Evolutionary conservation across 2,797 vertebrate genomes (phyloP).

Genomic region (Eidolon dupreanum): DNA sequence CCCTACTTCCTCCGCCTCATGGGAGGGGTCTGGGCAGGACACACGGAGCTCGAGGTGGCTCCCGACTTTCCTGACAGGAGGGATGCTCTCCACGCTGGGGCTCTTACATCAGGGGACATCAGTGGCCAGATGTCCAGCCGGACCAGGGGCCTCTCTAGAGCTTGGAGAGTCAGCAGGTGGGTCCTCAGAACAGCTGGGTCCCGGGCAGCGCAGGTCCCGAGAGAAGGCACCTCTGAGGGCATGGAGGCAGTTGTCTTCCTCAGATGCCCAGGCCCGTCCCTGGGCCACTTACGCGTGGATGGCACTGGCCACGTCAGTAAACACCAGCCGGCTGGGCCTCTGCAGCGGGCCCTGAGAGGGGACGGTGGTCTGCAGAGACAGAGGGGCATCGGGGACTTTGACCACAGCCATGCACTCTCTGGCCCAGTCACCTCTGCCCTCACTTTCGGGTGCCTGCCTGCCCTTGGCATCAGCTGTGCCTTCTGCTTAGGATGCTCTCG

Average conservation of each 20-base stretch:
- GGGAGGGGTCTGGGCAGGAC: neutral
- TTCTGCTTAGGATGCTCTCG: neutral
- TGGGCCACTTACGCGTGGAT: conserved; percentile 90
- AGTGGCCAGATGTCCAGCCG: neutral
- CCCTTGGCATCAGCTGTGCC: neutral
- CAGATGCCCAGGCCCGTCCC: conserved; percentile 44
- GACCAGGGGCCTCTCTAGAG: neutral
- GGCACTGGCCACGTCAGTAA: conserved; percentile 96
- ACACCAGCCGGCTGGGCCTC: conserved; percentile 97
- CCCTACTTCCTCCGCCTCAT: neutral
- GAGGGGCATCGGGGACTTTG: conserved; percentile 7
- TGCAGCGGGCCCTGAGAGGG: conserved; percentile 93
- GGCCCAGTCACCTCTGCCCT: neutral
- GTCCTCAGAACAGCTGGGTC: neutral
- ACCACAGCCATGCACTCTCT: neutral
- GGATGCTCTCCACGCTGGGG: neutral
- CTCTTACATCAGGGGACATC: neutral
- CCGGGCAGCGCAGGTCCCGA: conserved; percentile 46
- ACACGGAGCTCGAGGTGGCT: neutral
- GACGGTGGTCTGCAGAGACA: conserved; percentile 89
- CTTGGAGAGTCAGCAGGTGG: neutral
- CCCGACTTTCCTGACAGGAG: neutral
- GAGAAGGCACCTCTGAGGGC: conserved; percentile 14
- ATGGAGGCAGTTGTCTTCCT: neutral
- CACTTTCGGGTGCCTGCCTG: neutral